Base-by-base conservation (phyloP, 2,797 vertebrate species). In the Bovichtus variegatus region DNA sequence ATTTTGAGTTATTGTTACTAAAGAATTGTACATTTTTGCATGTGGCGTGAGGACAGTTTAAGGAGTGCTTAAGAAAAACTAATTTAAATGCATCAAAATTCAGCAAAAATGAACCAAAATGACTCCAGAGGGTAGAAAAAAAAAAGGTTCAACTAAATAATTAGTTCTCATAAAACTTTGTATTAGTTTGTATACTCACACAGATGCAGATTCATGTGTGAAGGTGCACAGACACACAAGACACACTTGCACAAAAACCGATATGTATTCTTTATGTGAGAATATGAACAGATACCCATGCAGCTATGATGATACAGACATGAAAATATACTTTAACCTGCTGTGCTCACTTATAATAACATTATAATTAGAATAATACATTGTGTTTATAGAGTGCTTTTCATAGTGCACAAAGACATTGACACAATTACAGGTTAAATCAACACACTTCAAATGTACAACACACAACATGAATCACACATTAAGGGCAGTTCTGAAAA, bases 311-410 rank as follows among this genome's bases (percentile, higher is more conserved):
- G 49, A 54, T 41, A 38, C 8, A 60, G 72, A 72, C 15, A 21
- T 74, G 21, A 51, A 47, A 78, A 70, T 27, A 41, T 63, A 54
- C 64, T 31, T 34, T 8, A 11, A 40, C 18, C 31, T 49, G 16
- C 16, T 67, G 19, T 12, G 61, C 31, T 41, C 2, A 55, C n/a
- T 34, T n/a, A n/a, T n/a, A n/a, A n/a, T n/a, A n/a, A n/a, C n/a
- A n/a, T n/a, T n/a, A n/a, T n/a, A n/a, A n/a, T n/a, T n/a, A n/a
- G n/a, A n/a, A n/a, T n/a, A n/a, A n/a, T n/a, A n/a, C n/a, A n/a
- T n/a, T n/a, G n/a, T n/a, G n/a, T n/a, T n/a, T n/a, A n/a, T n/a
- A n/a, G n/a, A n/a, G n/a, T n/a, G n/a, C n/a, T n/a, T n/a, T n/a
- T n/a, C n/a, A n/a, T n/a, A n/a, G n/a, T n/a, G n/a, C n/a, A n/a